Percentiles rank a stretch among this genome's conserved stretches.
These are phyloP conservation scores for Cotesia chilonis DNA, from an alignment of 1,140 invertebrate genomes.

Conservation along the genomic window DNA sequence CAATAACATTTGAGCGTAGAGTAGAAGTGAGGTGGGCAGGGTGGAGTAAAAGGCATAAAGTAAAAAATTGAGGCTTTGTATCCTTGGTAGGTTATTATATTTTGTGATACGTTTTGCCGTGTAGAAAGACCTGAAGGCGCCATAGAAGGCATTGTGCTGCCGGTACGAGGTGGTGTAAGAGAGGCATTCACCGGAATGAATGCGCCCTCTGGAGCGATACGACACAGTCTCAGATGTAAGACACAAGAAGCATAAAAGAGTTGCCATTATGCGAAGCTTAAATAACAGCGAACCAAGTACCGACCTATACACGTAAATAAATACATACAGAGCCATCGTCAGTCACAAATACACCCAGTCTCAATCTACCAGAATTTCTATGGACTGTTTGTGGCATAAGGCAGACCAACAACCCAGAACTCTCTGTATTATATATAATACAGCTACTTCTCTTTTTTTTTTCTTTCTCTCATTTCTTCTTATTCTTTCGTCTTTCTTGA, in stretches of 20 bases:
- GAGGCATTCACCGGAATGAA: constrained; percentile 60
- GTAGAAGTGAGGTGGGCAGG: neutral
- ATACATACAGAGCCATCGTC: neutral
- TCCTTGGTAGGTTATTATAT: constrained; percentile 46
- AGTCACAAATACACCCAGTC: constrained; percentile 15
- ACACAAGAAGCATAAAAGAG: constrained; percentile 65
- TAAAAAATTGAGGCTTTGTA: constrained; percentile 22
- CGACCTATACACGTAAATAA: neutral
- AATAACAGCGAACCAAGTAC: constrained; percentile 55
- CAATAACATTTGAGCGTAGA: too few species aligned
- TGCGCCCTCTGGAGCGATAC: constrained; percentile 53
- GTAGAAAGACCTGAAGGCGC: constrained; percentile 44
- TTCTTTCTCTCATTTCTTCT: constrained; percentile 12
- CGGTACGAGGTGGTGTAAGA: constrained; percentile 42
- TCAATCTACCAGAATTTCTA: constrained; percentile 52
- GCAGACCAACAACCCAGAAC: neutral
- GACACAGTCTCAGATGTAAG: constrained; percentile 61
- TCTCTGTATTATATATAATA: constrained; percentile 44
- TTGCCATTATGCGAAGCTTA: constrained; percentile 63
- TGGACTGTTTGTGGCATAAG: constrained; percentile 52
- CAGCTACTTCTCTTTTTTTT: constrained; percentile 48
- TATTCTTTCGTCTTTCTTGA: constrained; percentile 14
- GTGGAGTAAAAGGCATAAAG: neutral
- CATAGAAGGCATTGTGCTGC: constrained; percentile 58
- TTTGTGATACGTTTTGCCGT: constrained; percentile 41